Evolutionary conservation across 2,888 invertebrate species (phyloP), one percentile per base, ranked within the genome.

Genomic region (Hydropsyche betteni): DNA sequence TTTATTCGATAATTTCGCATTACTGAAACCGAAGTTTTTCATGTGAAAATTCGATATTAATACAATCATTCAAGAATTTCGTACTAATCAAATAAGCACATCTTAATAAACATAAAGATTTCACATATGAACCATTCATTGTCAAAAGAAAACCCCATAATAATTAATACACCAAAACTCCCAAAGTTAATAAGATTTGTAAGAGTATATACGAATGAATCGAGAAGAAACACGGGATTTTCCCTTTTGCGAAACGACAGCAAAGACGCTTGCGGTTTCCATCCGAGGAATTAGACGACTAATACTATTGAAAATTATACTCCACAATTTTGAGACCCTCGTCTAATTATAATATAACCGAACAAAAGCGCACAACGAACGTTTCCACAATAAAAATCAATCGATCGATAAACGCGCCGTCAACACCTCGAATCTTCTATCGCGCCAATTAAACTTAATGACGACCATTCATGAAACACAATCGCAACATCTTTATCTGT

Each of bases 201-300:
- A 44, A 44, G 44, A 44, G 44, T 55, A 55, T 8, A 55, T 55
- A n/a, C 10, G 10, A 44, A 44, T 3, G 55, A 55, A 6, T 14
- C 10, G 36, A 12, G 10, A 61, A 61, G 14, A 34, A 64, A 34
- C 34, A 34, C 34, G 34, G 34, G 34, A 64, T 64, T 36, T 64
- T 36, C 12, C 36, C 14, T 55, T 14, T 55, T 14, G 34, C 34
- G 10, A 64, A 64, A 34, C 10, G 36, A 34, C 34, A 33, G 33
- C 34, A 64, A 64, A 64, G 64, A 64, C 64, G 64, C 34, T 64
- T 64, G 64, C 64, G 64, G 64, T 64, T 64, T 64, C 36, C 34
- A 12, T 24, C 34, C 34, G 24, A 12, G 10, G 36, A 64, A 64
- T 64, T 64, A 64, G 6, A 34, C 6, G 6, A 33, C 36, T 64